Conservation (phyloP, 2,888 invertebrate species). For the Trissolcus brochymenae region DNA sequence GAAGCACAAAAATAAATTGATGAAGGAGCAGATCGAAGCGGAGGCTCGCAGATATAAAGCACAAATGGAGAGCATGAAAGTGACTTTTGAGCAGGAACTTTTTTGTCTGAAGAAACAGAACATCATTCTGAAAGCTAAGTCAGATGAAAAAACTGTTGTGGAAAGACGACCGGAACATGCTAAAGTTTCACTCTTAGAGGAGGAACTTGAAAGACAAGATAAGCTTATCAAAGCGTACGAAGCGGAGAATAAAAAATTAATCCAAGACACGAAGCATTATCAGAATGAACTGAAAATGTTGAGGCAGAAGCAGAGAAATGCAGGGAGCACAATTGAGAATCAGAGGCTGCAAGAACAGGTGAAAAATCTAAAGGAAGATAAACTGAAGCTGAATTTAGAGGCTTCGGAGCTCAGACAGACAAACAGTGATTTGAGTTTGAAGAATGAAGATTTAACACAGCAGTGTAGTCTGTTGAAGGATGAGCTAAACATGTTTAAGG, state of each 20-base stretch:
- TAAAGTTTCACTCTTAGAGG: slow-evolving; percentile 64
- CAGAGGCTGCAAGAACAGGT: slow-evolving; percentile 66
- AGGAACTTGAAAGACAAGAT: slow-evolving; percentile 71
- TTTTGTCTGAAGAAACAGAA: slow-evolving; percentile 72
- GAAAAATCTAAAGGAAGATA: slow-evolving; percentile 71
- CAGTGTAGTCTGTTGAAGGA: slow-evolving; percentile 71
- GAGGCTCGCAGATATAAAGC: slow-evolving; percentile 70
- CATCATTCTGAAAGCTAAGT: slow-evolving; percentile 70
- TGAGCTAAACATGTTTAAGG: slow-evolving; percentile 68
- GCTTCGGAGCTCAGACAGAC: slow-evolving; percentile 67
- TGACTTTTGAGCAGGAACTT: slow-evolving; percentile 71
- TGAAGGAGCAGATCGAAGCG: slow-evolving; percentile 70
- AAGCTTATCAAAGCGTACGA: slow-evolving; percentile 71
- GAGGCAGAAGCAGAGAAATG: slow-evolving; percentile 62
- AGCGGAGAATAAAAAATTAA: slow-evolving; percentile 70
- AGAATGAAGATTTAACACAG: slow-evolving; percentile 69
- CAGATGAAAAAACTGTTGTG: slow-evolving; percentile 67
- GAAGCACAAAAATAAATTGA: slow-evolving; percentile 66
- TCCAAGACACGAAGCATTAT: slow-evolving; percentile 67
- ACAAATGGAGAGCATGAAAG: slow-evolving; percentile 69
- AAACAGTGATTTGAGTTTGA: slow-evolving; percentile 66
- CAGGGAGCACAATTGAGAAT: slow-evolving; percentile 58
- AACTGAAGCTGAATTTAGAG: slow-evolving; percentile 68
- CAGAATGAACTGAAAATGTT: slow-evolving; percentile 67
- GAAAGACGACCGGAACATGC: slow-evolving; percentile 64